Percentiles rank a stretch among this genome's conserved stretches.
These are phyloP conservation scores for Bostrychus sinensis DNA, from an alignment of 2,113 vertebrate genomes.

Conservation along the genomic window DNA sequence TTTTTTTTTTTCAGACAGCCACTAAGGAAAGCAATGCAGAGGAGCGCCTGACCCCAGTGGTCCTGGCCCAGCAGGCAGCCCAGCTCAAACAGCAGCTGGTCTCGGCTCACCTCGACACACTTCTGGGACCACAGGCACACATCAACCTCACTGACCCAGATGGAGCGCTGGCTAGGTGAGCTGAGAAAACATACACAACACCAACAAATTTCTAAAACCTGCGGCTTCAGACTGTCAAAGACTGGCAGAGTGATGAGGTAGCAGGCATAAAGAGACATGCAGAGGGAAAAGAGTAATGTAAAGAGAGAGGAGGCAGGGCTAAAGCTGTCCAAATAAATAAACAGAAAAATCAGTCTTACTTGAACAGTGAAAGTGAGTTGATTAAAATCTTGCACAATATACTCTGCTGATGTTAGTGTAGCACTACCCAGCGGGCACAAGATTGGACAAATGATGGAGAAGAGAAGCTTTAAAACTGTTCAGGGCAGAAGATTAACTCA, in stretches of 20 bases:
- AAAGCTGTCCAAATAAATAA: slow-evolving; percentile 1
- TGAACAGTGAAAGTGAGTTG: not conserved
- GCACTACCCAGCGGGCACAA: not conserved
- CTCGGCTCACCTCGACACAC: slow-evolving; percentile 90
- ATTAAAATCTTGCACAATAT: slow-evolving; percentile 20
- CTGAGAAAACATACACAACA: not conserved
- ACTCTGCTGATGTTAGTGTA: slow-evolving; percentile 1
- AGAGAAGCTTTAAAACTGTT: not conserved
- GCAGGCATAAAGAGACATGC: slow-evolving; percentile 49
- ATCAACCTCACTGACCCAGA: slow-evolving; percentile 92
- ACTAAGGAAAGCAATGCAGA: slow-evolving; percentile 86
- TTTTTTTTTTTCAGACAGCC: slow-evolving; percentile 67
- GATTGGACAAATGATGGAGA: slow-evolving; percentile 7
- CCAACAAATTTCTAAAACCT: slow-evolving; percentile 51
- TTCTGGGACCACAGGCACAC: slow-evolving; percentile 89
- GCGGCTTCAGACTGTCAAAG: slow-evolving; percentile 68
- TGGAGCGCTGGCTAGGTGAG: slow-evolving; percentile 92
- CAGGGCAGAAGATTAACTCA: not conserved
- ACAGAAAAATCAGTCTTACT: slow-evolving; percentile 5
- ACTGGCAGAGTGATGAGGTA: slow-evolving; percentile 81
- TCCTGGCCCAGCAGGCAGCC: slow-evolving; percentile 88
- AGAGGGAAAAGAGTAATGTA: not conserved
- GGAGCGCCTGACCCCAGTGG: slow-evolving; percentile 90
- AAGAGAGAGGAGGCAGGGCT: not conserved
- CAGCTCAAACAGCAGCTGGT: slow-evolving; percentile 92